A percentile compares a stretch with the other conserved stretches of the same genome.
phyloP scores from a whole-genome alignment of 2,113 vertebrate species.

The Engystomops pustulosus region DNA sequence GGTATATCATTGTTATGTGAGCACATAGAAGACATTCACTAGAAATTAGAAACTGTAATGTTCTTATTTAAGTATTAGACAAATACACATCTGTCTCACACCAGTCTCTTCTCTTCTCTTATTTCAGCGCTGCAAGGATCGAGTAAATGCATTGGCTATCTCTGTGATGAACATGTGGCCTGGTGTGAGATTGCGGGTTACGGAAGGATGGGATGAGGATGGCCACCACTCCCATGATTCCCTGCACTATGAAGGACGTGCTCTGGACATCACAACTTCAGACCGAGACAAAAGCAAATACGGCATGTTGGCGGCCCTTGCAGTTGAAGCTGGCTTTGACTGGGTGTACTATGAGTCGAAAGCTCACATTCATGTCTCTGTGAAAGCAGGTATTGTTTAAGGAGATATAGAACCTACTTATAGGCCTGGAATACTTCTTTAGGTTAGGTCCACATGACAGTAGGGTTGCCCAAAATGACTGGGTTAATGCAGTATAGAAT shows the following conservation, averaged over 20 bases:
- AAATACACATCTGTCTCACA: not conserved
- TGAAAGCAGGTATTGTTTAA: constrained; percentile 86
- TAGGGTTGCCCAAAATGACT: too few species aligned
- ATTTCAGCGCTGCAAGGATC: constrained; percentile 91
- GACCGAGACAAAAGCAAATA: constrained; percentile 93
- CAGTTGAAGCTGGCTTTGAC: constrained; percentile 96
- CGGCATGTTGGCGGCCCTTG: constrained; percentile 91
- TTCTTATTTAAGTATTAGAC: not conserved
- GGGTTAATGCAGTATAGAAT: too few species aligned
- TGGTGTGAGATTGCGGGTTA: constrained; percentile 89
- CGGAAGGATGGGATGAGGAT: constrained; percentile 97
- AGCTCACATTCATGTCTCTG: constrained; percentile 93
- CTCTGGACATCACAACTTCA: constrained; percentile 94
- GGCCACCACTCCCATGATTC: constrained; percentile 92
- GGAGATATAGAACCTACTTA: constrained; percentile 40
- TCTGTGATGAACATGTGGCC: constrained; percentile 99
- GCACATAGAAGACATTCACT: too few species aligned
- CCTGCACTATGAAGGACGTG: constrained; percentile 96
- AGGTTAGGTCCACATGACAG: too few species aligned
- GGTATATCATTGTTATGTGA: too few species aligned
- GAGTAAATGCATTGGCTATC: constrained; percentile 91
- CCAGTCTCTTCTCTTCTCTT: not conserved
- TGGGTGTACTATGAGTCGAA: constrained; percentile 98
- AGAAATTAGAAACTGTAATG: not conserved
- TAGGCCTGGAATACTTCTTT: too few species aligned